Conservation (phyloP, 2,113 vertebrate species). For the Mastomys coucha region DNA sequence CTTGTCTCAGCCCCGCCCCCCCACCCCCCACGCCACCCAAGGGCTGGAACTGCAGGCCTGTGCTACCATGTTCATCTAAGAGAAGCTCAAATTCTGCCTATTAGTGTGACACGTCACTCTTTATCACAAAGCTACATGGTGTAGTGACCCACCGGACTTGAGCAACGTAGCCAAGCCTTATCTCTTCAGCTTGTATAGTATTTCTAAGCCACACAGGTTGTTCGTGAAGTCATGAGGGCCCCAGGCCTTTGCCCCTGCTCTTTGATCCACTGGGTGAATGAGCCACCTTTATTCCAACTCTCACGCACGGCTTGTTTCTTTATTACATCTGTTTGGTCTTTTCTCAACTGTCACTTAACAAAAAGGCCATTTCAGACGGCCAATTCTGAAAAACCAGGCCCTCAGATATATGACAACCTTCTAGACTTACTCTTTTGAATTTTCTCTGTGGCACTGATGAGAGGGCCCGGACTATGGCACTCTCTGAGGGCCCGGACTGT, state of each 20-base stretch:
- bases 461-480: not conserved
- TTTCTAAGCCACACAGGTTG: not conserved
- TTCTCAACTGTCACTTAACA: conserved; percentile 10
- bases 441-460: not conserved
- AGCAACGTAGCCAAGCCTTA: not conserved
- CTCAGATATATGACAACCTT: not conserved
- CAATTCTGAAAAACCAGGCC: not conserved
- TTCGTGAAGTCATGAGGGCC: not conserved
- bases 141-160: not conserved
- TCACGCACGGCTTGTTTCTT: not conserved
- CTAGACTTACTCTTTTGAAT: not conserved
- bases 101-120: not conserved
- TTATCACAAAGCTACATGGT: not conserved
- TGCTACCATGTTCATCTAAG: no score
- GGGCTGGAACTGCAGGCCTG: not conserved
- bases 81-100: not conserved
- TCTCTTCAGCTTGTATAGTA: not conserved
- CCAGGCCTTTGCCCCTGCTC: not conserved
- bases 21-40: no score
- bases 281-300: not conserved
- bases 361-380: not conserved
- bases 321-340: not conserved
- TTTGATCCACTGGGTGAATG: not conserved
- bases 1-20: no score
- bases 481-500: not conserved